A percentile compares a stretch with the other conserved stretches of the same genome.
Evolutionary conservation across 2,888 invertebrate species (phyloP).

Genomic region (Amorpha juglandis): DNA sequence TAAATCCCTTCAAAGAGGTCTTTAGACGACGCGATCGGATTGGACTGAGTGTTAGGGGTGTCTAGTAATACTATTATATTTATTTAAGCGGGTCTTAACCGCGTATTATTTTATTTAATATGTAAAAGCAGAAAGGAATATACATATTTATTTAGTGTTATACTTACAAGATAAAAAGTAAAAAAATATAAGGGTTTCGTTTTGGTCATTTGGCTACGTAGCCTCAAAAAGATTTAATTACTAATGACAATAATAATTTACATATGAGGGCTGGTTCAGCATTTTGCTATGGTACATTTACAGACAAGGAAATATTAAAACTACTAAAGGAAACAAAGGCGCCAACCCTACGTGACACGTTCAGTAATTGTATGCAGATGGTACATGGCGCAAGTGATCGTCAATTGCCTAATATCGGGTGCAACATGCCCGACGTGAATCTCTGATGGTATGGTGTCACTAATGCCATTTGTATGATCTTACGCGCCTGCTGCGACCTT

Average conservation of each 20-base stretch:
- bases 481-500: slow-evolving; percentile 49
- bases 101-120: too few species aligned
- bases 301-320: neutral
- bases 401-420: slow-evolving; percentile 30
- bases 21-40: slow-evolving; percentile 18
- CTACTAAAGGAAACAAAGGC: neutral
- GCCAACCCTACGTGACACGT: slow-evolving; percentile 24
- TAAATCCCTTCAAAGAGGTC: slow-evolving; percentile 20
- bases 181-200: too few species aligned
- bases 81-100: too few species aligned
- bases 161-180: too few species aligned
- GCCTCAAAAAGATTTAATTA: too few species aligned
- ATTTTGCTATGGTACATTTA: too few species aligned
- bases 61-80: too few species aligned
- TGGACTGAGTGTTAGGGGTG: slow-evolving; percentile 13
- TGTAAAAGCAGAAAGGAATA: too few species aligned
- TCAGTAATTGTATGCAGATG: slow-evolving; percentile 26
- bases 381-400: slow-evolving; percentile 24
- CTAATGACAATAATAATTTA: too few species aligned
- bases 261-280: too few species aligned
- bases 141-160: too few species aligned
- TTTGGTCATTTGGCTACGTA: too few species aligned
- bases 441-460: slow-evolving; percentile 50
- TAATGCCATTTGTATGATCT: slow-evolving; percentile 56
- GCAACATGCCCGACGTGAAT: slow-evolving; percentile 59